Conservation (phyloP, 2,888 invertebrate species). For the Yponomeuta cagnagella region DNA sequence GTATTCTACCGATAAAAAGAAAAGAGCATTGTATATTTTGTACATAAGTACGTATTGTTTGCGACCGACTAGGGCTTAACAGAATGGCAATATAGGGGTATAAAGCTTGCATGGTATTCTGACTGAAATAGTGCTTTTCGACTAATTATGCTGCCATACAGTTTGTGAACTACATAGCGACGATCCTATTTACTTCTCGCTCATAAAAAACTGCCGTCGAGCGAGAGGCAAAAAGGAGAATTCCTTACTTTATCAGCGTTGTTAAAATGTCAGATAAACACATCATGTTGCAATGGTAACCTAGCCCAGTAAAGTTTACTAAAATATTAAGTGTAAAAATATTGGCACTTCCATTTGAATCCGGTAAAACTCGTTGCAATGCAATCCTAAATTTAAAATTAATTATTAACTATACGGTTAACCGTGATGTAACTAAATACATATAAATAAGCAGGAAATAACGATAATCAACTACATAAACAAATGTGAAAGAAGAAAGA, state of each 20-base stretch:
- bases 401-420: background rate
- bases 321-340: background rate
- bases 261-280: background rate
- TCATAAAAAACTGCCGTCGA: no score
- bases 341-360: background rate
- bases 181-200: no score
- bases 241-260: no score
- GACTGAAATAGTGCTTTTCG: background rate
- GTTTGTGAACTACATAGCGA: no score
- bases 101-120: background rate
- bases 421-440: background rate
- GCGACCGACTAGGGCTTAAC: conserved; percentile 2
- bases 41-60: background rate
- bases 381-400: background rate
- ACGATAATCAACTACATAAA: background rate
- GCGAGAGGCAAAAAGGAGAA: no score
- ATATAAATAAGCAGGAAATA: background rate
- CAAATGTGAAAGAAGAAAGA: background rate
- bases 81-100: background rate
- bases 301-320: background rate
- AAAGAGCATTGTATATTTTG: background rate
- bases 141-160: no score
- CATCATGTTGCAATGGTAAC: background rate
- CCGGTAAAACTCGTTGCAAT: background rate
- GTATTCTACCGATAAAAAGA: no score